phyloP scores from a whole-genome alignment of 1,140 invertebrate genomes.

The Trachymyrmex septentrionalis region DNA sequence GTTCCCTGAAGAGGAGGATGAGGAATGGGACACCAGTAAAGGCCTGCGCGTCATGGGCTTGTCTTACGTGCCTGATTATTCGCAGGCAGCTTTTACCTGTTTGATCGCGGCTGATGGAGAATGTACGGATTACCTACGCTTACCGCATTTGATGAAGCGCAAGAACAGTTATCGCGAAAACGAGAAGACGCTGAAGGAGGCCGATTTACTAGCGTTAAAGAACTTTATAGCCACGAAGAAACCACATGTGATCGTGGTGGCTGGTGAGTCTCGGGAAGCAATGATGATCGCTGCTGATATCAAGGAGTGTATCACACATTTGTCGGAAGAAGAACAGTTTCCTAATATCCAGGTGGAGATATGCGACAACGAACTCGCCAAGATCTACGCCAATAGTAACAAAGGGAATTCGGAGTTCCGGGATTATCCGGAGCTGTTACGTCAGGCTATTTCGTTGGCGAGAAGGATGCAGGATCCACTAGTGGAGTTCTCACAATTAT shows the following conservation, averaged over 20 bases:
- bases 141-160: conserved; percentile 94
- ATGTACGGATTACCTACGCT: conserved; percentile 94
- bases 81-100: conserved; percentile 96
- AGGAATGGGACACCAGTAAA: conserved; percentile 95
- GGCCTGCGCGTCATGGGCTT: conserved; percentile 95
- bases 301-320: conserved; percentile 90
- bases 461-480: conserved; percentile 98
- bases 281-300: conserved; percentile 95
- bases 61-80: conserved; percentile 94
- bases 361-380: conserved; percentile 96
- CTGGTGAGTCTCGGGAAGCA: conserved; percentile 96
- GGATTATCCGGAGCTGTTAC: conserved; percentile 95
- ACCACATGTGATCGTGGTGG: conserved; percentile 97
- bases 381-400: conserved; percentile 96
- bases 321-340: conserved; percentile 95
- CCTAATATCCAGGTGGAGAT: conserved; percentile 96
- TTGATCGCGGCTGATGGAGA: conserved; percentile 96
- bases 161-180: conserved; percentile 91
- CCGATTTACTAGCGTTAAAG: conserved; percentile 93
- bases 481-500: conserved; percentile 98
- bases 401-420: conserved; percentile 95
- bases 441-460: conserved; percentile 97
- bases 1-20: conserved; percentile 94
- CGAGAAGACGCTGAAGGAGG: conserved; percentile 92
- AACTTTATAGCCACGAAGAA: conserved; percentile 96